A percentile compares a stretch with the other conserved stretches of the same genome.
Conservation (phyloP, 2,113 vertebrate genomes). For the Mormyrus iriodes region DNA sequence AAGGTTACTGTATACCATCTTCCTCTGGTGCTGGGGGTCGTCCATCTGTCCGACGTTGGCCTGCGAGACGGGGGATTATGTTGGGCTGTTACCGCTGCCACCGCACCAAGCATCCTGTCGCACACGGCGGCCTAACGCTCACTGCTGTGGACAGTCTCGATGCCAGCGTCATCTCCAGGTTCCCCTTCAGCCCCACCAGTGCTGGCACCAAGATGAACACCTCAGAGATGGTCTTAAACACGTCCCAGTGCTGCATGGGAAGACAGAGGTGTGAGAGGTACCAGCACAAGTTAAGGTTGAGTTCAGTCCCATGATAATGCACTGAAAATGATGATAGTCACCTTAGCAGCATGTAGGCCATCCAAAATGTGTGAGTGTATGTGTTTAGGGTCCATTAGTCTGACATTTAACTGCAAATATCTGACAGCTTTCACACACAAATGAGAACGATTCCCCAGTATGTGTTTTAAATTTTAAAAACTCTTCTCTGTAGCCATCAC, state of each 20-base stretch:
- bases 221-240: constrained; percentile 72
- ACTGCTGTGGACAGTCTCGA: constrained; percentile 85
- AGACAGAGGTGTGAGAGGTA: background rate
- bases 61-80: constrained; percentile 42
- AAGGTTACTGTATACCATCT: constrained; percentile 74
- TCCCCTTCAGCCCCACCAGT: constrained; percentile 87
- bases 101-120: no score
- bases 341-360: background rate
- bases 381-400: background rate
- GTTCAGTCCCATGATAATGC: background rate
- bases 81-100: background rate
- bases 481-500: background rate
- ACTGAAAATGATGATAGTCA: background rate
- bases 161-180: constrained; percentile 86
- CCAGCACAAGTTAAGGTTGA: background rate
- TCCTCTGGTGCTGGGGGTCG: constrained; percentile 64
- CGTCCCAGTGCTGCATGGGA: constrained; percentile 73
- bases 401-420: background rate
- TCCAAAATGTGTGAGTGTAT: background rate
- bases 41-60: constrained; percentile 83
- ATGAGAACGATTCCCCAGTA: background rate
- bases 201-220: constrained; percentile 78
- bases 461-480: background rate
- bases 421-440: background rate
- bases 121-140: constrained; percentile 25